A percentile compares a stretch with the other conserved stretches of the same genome.
phyloP scores from a whole-genome alignment of 2,113 vertebrate species.

The pig (Sus scrofa) region T2T-Sscrofa CM000815.6:115023001-115023500 shows the following conservation, averaged over 20 bases:
- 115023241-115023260: conserved; percentile 61
- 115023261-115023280: conserved; percentile 58
- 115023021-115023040: background rate
- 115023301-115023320: background rate
- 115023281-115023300: conserved; percentile 61
- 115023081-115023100: background rate
- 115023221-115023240: conserved; percentile 63
- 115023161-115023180: conserved; percentile 62
- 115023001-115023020: conserved; percentile 44
- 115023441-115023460: conserved; percentile 16
- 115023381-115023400: conserved; percentile 6
- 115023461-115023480: conserved; percentile 12
- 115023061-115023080: background rate
- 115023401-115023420: conserved; percentile 7
- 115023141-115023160: conserved; percentile 45
- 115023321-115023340: background rate
- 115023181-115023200: background rate
- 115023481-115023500: background rate
- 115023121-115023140: background rate
- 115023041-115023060: background rate
- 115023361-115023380: background rate
- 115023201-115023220: conserved; percentile 64
- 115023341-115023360: background rate
- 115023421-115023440: background rate
- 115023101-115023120: background rate